A percentile compares a stretch with the other conserved stretches of the same genome.
These are phyloP conservation scores for Semotilus atromaculatus DNA, from an alignment of 2,797 vertebrate genomes.

Conservation along the genomic window DNA sequence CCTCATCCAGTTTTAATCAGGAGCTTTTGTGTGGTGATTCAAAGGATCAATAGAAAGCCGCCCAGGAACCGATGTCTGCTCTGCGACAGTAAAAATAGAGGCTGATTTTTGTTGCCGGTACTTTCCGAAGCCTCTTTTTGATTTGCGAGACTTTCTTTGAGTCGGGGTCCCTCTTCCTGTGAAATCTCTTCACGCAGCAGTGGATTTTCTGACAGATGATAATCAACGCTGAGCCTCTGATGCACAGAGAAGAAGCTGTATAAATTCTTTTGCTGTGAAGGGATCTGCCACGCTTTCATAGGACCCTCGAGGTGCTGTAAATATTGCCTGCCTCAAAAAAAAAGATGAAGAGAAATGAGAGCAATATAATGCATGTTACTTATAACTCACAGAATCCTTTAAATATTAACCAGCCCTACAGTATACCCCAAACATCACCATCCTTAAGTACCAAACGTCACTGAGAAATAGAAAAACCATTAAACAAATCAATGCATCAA, in stretches of 20 bases:
- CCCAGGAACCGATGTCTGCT: constrained; percentile 19
- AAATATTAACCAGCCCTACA: constrained; percentile 45
- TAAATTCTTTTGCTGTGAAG: constrained; percentile 11
- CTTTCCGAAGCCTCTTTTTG: constrained; percentile 13
- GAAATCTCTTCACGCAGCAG: constrained; percentile 6
- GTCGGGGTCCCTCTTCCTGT: constrained; percentile 6
- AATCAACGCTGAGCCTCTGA: constrained; percentile 18
- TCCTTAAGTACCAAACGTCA: constrained; percentile 12
- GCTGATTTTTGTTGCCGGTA: constrained; percentile 16
- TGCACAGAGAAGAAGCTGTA: background rate
- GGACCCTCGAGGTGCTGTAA: constrained; percentile 35
- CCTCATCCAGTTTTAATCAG: constrained; percentile 50
- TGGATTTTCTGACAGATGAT: constrained; percentile 34
- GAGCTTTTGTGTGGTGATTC: constrained; percentile 35
- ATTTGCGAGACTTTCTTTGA: constrained; percentile 26
- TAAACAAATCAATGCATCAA: constrained; percentile 29
- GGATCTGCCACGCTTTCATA: constrained; percentile 8
- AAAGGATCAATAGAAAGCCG: constrained; percentile 40
- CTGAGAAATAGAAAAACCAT: background rate
- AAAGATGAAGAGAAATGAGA: constrained; percentile 34
- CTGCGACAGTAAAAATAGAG: constrained; percentile 4
- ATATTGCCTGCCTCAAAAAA: constrained; percentile 33
- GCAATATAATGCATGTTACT: constrained; percentile 35
- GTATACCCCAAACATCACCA: constrained; percentile 15
- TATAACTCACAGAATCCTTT: constrained; percentile 37